These are phyloP conservation scores for Acanthosepion esculentum DNA, from an alignment of 2,888 invertebrate genomes.

Conservation along the genomic window DNA sequence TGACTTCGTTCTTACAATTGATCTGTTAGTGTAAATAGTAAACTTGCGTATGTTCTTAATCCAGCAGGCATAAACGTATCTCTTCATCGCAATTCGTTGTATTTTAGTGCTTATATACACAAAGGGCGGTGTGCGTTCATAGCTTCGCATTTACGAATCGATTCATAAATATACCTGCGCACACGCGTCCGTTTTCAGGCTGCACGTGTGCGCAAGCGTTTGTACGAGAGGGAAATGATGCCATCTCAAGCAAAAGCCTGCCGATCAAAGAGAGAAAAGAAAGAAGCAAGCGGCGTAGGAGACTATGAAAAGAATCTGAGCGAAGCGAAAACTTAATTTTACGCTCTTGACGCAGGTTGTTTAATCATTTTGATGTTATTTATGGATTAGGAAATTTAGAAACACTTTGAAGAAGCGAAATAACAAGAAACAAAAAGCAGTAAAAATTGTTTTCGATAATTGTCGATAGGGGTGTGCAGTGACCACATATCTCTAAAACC, in stretches of 20 bases:
- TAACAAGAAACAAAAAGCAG: too few relatives aligned
- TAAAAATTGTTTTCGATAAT: too few relatives aligned
- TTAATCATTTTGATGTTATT: too few relatives aligned
- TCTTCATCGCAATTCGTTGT: too few relatives aligned
- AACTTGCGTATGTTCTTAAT: too few relatives aligned
- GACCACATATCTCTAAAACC: background rate
- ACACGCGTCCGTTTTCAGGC: background rate
- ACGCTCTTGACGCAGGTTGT: background rate
- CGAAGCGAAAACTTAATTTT: background rate
- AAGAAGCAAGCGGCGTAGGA: background rate
- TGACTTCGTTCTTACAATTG: too few relatives aligned
- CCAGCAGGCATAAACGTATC: too few relatives aligned
- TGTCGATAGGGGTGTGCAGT: background rate
- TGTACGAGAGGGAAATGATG: background rate
- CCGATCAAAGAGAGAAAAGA: background rate
- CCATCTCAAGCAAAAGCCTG: background rate
- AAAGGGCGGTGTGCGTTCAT: background rate
- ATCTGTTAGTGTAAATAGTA: too few relatives aligned
- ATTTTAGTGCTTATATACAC: background rate
- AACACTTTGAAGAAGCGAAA: too few relatives aligned
- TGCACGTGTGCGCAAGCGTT: background rate
- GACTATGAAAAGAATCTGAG: background rate
- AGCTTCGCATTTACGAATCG: background rate
- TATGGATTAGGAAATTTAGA: too few relatives aligned
- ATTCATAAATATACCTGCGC: background rate